A percentile compares a stretch with the other conserved stretches of the same genome.
These are phyloP conservation scores for Crambe crambe DNA, from an alignment of 37 sponge, comb jelly and placozoan genomes.

Conservation along the genomic window DNA sequence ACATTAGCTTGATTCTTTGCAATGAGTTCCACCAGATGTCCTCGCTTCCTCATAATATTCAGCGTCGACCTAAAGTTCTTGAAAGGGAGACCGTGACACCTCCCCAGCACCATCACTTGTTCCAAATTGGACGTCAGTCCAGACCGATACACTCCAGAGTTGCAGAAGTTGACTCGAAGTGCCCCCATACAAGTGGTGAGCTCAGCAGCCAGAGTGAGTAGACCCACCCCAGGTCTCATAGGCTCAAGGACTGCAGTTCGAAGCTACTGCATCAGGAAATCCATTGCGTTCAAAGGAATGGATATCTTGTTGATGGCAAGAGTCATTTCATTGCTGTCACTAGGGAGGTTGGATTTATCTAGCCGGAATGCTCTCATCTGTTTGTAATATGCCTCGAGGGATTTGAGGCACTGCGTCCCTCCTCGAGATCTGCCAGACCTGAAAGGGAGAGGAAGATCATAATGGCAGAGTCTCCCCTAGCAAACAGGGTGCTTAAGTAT, in stretches of 20 bases:
- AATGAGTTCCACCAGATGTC: conserved; percentile 9
- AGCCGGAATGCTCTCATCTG: conserved; percentile 46
- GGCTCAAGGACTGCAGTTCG: conserved; percentile 42
- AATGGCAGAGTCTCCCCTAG: no score
- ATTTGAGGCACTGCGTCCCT: conserved; percentile 20
- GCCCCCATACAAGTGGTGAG: conserved; percentile 65
- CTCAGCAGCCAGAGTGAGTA: conserved; percentile 72
- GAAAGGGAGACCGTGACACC: conserved; percentile 73
- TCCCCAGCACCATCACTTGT: conserved; percentile 53
- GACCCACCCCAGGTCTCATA: conserved; percentile 49
- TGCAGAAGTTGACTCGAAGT: conserved; percentile 56
- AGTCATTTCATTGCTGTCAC: conserved; percentile 37
- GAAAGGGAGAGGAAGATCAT: neutral
- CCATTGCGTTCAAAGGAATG: conserved; percentile 73
- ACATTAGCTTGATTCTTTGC: conserved; percentile 54
- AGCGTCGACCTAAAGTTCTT: conserved; percentile 43
- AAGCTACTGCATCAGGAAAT: conserved; percentile 46
- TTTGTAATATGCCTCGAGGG: conserved; percentile 53
- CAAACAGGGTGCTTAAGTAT: no score
- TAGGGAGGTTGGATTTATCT: conserved; percentile 42
- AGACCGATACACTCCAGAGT: conserved; percentile 67
- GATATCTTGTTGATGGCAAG: conserved; percentile 64
- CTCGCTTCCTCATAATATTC: conserved; percentile 39
- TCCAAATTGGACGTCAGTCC: conserved; percentile 46
- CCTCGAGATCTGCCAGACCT: conserved; percentile 36